Base-by-base conservation (phyloP, 2,113 vertebrate species). In the Pachyramphus minor region DNA sequence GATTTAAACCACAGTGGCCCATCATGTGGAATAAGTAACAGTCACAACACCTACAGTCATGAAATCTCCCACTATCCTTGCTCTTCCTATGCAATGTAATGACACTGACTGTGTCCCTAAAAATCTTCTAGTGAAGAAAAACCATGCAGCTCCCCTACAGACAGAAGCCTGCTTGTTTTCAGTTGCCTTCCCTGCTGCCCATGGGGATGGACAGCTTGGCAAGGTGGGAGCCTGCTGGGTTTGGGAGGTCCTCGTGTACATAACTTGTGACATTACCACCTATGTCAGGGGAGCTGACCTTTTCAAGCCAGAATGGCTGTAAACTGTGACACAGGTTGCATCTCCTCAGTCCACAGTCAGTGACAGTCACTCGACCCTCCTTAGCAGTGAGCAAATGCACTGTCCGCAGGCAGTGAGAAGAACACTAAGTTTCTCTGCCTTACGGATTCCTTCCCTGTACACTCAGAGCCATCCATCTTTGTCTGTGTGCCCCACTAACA, bases 291-390 rank as follows among this genome's bases (percentile, higher is more conserved):
- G 72, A 97, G 77, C 20, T 92, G 96, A 94, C 96, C 95, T 97
- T 97, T 97, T 90, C 92, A 92, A 92, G 85, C 6, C 49, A 14
- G 50, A 12, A 3, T 0, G 39, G 77, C 63, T 93, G 94, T 81
- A 96, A 97, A 64, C 91, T 91, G 94, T 90, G 91, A 93, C 83
- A 94, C 62, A 33, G 82, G 80, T 71, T 39, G 62, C 79, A 76
- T 67, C 39, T 68, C 85, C 74, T 50, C 59, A 1, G 10, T 23
- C 64, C 80, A 39, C 11, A 89, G 84, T 2, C 84, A 20, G 45
- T 80, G 92, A 90, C 95, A 94, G 92, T n/a, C 94, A 44, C 90
- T 97, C 94, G 95, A 76, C 93, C 90, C 93, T 96, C 68, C 92
- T 90, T 5, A 84, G 93, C 73, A 75, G 42, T 0, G 20, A 35